Conservation (phyloP, 2,797 vertebrate species). For the Pelochelys cantorii region DNA sequence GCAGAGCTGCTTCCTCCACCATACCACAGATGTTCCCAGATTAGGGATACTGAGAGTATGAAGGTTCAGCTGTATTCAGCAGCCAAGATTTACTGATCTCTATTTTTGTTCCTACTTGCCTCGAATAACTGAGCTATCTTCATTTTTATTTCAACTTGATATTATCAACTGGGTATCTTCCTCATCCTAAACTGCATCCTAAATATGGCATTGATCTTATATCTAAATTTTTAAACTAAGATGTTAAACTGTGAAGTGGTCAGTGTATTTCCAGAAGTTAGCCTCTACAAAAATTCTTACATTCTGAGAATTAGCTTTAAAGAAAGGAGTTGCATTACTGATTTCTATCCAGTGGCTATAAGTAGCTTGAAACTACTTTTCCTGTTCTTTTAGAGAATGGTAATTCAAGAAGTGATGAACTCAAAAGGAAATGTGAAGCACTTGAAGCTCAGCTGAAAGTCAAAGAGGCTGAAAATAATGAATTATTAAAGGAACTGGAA, state of each 20-base stretch:
- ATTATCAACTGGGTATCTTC: background rate
- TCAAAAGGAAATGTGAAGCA: constrained; percentile 91
- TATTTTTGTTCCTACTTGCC: background rate
- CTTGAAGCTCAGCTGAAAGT: constrained; percentile 92
- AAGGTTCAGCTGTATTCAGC: background rate
- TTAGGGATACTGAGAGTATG: too few species aligned
- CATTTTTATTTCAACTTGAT: background rate
- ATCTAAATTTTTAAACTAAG: background rate
- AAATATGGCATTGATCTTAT: background rate
- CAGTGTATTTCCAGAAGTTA: background rate
- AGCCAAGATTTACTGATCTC: background rate
- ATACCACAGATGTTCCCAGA: too few species aligned
- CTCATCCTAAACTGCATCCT: background rate
- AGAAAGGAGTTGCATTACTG: background rate
- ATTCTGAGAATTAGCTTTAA: background rate
- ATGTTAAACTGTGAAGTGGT: background rate
- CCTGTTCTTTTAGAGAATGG: constrained; percentile 82
- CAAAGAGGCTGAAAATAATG: constrained; percentile 92
- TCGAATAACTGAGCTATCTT: accelerated
- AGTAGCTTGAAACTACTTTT: constrained; percentile 4
- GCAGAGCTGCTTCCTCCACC: too few species aligned
- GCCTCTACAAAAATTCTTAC: background rate
- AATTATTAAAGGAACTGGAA: constrained; percentile 91
- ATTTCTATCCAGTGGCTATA: background rate
- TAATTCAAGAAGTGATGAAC: constrained; percentile 86